Conservation (phyloP, 92 coral and sea anemone genomes). For the Palythoa heliodiscus region DNA sequence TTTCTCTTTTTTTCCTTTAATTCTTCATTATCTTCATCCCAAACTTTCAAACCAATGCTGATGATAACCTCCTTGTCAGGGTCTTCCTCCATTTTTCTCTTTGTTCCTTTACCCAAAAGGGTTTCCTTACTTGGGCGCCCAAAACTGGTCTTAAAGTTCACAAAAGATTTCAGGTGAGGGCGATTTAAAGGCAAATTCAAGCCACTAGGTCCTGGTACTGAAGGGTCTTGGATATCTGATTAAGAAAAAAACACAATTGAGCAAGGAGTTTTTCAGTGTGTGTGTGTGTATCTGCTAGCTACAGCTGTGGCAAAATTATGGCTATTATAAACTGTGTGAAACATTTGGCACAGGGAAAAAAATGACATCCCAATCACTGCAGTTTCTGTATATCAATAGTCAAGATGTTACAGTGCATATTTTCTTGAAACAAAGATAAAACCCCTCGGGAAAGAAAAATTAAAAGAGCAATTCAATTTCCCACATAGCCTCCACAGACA, state of each 20-base stretch:
- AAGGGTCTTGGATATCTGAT: constrained; percentile 29
- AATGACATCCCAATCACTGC: constrained; percentile 10
- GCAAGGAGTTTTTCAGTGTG: constrained; percentile 13
- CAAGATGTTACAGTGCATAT: constrained; percentile 8
- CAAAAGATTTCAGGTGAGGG: constrained; percentile 31
- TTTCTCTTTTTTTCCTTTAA: constrained; percentile 41
- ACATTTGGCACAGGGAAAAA: constrained; percentile 24
- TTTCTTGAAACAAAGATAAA: constrained; percentile 10
- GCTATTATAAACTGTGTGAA: constrained; percentile 6
- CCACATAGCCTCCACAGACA: constrained; percentile 9
- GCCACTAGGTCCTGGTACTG: constrained; percentile 32
- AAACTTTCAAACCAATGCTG: constrained; percentile 36
- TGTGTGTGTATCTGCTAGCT: constrained; percentile 29
- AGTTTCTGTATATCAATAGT: constrained; percentile 7
- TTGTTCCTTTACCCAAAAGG: constrained; percentile 45
- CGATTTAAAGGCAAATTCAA: constrained; percentile 21
- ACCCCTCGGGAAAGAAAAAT: constrained; percentile 1
- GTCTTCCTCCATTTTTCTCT: constrained; percentile 43
- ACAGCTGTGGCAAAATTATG: constrained; percentile 16
- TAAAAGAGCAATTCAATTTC: constrained; percentile 11
- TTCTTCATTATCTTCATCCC: constrained; percentile 45
- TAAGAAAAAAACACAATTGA: constrained; percentile 10
- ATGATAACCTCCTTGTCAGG: constrained; percentile 36
- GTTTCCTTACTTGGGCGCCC: constrained; percentile 43
- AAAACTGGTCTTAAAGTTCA: constrained; percentile 31